phyloP scores from a whole-genome alignment of 92 coral and sea anemone genomes.

The Porites rus region DNA sequence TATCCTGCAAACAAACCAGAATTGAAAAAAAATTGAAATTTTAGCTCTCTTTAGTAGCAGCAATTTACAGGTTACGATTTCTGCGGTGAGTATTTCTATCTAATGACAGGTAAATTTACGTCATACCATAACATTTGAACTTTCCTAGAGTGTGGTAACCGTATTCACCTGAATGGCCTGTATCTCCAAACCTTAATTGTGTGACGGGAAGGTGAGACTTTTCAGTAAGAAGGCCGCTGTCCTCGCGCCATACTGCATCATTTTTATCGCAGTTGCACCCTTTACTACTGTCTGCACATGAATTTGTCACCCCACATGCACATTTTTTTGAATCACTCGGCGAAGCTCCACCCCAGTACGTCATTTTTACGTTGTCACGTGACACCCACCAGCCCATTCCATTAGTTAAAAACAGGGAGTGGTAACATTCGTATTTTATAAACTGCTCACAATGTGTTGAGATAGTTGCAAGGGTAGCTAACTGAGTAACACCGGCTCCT shows the following conservation, averaged over 20 bases:
- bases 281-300: background rate
- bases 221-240: constrained; percentile 14
- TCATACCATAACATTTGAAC: constrained; percentile 48
- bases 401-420: no score
- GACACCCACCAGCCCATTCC: constrained; percentile 38
- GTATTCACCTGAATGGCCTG: background rate
- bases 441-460: constrained; percentile 51
- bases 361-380: constrained; percentile 36
- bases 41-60: no score
- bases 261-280: constrained; percentile 59
- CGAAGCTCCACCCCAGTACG: constrained; percentile 60
- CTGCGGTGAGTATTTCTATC: no score
- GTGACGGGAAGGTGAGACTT: constrained; percentile 46
- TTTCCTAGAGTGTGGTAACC: constrained; percentile 66
- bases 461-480: background rate
- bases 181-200: constrained; percentile 61
- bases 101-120: background rate
- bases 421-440: constrained; percentile 31
- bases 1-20: no score
- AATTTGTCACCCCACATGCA: constrained; percentile 47
- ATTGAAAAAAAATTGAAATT: no score
- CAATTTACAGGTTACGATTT: no score
- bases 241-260: constrained; percentile 6
- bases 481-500: constrained; percentile 13
- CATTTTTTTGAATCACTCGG: constrained; percentile 22